A percentile compares a stretch with the other conserved stretches of the same genome.
Conservation (phyloP, 2,797 vertebrate genomes). For the Melanogrammus aeglefinus region DNA sequence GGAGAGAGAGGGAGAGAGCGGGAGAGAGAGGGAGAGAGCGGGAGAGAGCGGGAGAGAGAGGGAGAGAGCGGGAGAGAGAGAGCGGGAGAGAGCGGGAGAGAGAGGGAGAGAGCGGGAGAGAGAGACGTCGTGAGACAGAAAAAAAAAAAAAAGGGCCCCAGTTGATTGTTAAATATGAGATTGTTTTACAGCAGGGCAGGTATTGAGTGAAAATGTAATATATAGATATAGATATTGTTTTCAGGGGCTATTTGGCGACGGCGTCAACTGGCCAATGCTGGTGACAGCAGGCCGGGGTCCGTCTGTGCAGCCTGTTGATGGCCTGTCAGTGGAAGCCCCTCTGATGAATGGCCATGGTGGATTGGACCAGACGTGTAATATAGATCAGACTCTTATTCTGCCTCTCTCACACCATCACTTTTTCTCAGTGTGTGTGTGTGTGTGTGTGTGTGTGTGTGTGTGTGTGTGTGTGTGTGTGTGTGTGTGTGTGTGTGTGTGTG, state of each 20-base stretch:
- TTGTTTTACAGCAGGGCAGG: constrained; percentile 72
- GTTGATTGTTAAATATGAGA: constrained; percentile 77
- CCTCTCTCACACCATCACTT: constrained; percentile 24
- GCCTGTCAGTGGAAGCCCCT: constrained; percentile 73
- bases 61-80: not conserved
- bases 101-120: not conserved
- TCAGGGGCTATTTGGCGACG: constrained; percentile 72
- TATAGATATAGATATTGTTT: constrained; percentile 77
- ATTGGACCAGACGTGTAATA: constrained; percentile 82
- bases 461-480: not conserved
- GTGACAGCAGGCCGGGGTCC: constrained; percentile 40
- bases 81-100: not conserved
- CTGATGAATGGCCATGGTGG: constrained; percentile 76
- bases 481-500: constrained; percentile 7
- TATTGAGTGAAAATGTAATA: constrained; percentile 75
- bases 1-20: not conserved
- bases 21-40: no score
- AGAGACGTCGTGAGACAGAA: not conserved
- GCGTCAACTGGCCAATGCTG: constrained; percentile 51
- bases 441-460: not conserved
- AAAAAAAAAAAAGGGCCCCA: constrained; percentile 28
- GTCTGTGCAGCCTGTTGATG: constrained; percentile 70
- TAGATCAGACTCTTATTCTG: constrained; percentile 77
- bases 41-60: no score
- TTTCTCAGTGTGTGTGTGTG: not conserved